Evolutionary conservation across 2,888 invertebrate genomes (phyloP).

Genomic region (Dusona sp.): DNA sequence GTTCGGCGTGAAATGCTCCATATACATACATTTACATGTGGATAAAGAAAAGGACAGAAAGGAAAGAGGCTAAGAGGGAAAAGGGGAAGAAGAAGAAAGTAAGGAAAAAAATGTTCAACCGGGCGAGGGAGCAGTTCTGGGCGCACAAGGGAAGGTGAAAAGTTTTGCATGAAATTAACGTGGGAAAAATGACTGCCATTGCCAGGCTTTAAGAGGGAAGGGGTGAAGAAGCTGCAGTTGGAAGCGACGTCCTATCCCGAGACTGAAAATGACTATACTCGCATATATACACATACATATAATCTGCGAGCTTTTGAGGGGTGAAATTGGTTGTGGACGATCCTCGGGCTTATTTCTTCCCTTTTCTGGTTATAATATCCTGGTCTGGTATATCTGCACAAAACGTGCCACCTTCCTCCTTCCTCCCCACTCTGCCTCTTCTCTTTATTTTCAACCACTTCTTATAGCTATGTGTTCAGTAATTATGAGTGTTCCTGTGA

Average conservation of each 20-base stretch:
- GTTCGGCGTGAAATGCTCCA: no score
- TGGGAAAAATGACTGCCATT: conserved; percentile 79
- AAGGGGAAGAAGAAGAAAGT: conserved; percentile 31
- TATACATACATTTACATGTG: background rate
- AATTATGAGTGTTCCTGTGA: conserved; percentile 76
- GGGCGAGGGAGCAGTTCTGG: conserved; percentile 42
- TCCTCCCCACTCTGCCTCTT: background rate
- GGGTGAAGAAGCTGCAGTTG: conserved; percentile 51
- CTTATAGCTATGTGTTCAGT: conserved; percentile 62
- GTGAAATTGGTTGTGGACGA: conserved; percentile 59
- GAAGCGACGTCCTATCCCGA: conserved; percentile 30
- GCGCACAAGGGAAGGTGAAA: conserved; percentile 70
- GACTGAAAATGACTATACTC: conserved; percentile 28
- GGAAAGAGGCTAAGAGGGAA: conserved; percentile 27
- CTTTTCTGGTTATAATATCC: conserved; percentile 43
- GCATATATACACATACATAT: conserved; percentile 5
- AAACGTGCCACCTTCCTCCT: background rate
- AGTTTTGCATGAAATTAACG: conserved; percentile 80
- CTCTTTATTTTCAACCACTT: background rate
- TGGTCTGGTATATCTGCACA: conserved; percentile 47
- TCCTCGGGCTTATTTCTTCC: conserved; percentile 48
- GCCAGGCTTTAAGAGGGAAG: conserved; percentile 58
- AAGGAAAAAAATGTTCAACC: conserved; percentile 36
- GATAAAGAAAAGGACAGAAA: conserved; percentile 19
- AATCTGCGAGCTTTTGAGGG: conserved; percentile 31